Percentiles rank a stretch among this genome's conserved stretches.
Conservation (phyloP, 2,888 invertebrate species). For the Polymixis flavicincta region DNA sequence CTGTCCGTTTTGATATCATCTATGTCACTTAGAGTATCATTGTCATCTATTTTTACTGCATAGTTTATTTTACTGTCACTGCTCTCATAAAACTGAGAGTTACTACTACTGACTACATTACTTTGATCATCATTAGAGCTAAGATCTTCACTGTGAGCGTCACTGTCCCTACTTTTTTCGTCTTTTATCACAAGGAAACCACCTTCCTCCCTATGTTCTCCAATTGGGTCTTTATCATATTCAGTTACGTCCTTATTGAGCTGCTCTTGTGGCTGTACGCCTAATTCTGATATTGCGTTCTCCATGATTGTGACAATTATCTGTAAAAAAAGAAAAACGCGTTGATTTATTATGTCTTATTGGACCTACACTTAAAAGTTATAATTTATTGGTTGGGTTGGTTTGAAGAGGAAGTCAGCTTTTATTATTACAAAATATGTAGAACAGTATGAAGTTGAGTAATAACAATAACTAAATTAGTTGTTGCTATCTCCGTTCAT, state of each 20-base stretch:
- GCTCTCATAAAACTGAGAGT: slow-evolving; percentile 89
- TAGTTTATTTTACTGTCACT: slow-evolving; percentile 88
- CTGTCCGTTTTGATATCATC: slow-evolving; percentile 89
- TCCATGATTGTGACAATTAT: slow-evolving; percentile 73
- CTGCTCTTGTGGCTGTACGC: slow-evolving; percentile 57
- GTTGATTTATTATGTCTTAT: not conserved
- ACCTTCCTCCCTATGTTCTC: slow-evolving; percentile 72
- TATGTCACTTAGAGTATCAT: slow-evolving; percentile 89
- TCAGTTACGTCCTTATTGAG: slow-evolving; percentile 59
- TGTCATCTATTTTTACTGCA: slow-evolving; percentile 88
- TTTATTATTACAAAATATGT: slow-evolving; percentile 18
- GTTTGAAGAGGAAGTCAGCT: not conserved
- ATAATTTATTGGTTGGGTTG: not conserved
- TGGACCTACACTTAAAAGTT: not conserved
- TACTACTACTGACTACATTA: slow-evolving; percentile 80
- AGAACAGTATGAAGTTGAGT: slow-evolving; percentile 12
- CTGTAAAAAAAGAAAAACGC: slow-evolving; percentile 71
- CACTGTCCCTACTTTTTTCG: slow-evolving; percentile 85
- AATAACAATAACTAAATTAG: slow-evolving; percentile 27
- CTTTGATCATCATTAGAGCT: slow-evolving; percentile 85
- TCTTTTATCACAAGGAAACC: slow-evolving; percentile 77
- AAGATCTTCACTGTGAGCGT: slow-evolving; percentile 84
- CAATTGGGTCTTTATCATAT: slow-evolving; percentile 62
- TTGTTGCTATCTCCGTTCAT: slow-evolving; percentile 49
- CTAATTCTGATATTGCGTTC: slow-evolving; percentile 58